Evolutionary conservation across 1,140 invertebrate genomes (phyloP), one percentile per base, ranked within the genome.

Genomic region (Aphidius gifuensis): DNA sequence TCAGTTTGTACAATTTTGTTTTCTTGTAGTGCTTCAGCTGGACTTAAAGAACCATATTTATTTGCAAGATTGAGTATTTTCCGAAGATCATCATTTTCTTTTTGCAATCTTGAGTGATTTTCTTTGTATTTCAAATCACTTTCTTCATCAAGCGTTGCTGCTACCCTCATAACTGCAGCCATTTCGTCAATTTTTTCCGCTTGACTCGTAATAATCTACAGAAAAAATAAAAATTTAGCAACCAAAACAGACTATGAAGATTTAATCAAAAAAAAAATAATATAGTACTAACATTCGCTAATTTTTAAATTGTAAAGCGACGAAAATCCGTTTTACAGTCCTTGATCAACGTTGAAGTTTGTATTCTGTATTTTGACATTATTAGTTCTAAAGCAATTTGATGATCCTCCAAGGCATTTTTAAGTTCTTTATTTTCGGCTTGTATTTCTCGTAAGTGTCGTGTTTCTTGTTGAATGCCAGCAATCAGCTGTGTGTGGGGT

Each of bases 291-390:
- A 90, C 88, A 77, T 88, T 83, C 64, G 85, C 82, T 72, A 89
- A 88, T 75, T 88, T n/a, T 86, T 65, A 88, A 85, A 75, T 91
- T 88, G 64, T 90, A 85, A 39, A 90, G 81, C 46, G 85, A 82
- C 64, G 85, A 84, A 64, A 85, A 75, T 94, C 89, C 66, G 89
- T 85, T 74, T 89, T 86, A 51, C 87, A 90, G 56, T 89, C 87
- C 72, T 88, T 87, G 68, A 96, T 86, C 68, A 96, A 85, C 66
- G 90, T 87, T 38, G 90, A 87, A 51, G 93, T 91, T 75, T 98
- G 96, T 77, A 96, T 89, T 62, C 96, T 84, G 78, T 98, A 99
- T 82, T 98, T 99, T 58, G 90, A 90, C 96, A 98, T 99, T 68
- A 98, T 96, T 59, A 97, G 83, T 77, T 98, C 94, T 66, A 98